Percentiles rank a stretch among this genome's conserved stretches.
phyloP scores from a whole-genome alignment of 2,797 vertebrate genomes.

The Sarcoramphus papa region DNA sequence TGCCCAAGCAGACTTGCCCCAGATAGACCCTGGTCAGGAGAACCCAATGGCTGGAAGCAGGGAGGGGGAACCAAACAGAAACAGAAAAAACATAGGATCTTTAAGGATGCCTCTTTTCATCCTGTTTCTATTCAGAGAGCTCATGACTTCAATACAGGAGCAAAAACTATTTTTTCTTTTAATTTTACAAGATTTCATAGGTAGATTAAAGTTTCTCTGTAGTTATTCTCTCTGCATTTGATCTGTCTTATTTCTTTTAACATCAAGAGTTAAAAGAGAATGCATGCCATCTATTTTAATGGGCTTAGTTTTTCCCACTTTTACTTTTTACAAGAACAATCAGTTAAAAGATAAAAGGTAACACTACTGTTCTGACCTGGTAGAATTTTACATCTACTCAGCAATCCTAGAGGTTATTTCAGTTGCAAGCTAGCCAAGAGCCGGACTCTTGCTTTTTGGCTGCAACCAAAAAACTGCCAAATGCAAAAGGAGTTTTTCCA shows the following conservation, averaged over 20 bases:
- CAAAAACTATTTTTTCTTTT: background rate
- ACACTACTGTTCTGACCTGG: background rate
- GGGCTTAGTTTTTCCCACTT: background rate
- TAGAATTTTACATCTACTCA: background rate
- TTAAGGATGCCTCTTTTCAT: background rate
- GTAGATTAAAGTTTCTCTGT: background rate
- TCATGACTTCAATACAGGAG: background rate
- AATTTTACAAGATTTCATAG: background rate
- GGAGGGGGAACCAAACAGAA: background rate
- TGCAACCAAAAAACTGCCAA: background rate
- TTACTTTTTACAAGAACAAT: background rate
- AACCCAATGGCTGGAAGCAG: background rate
- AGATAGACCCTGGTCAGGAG: background rate
- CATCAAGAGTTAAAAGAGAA: background rate
- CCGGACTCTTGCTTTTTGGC: background rate
- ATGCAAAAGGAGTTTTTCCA: background rate
- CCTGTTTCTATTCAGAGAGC: background rate
- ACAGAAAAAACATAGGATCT: background rate
- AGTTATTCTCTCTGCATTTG: background rate
- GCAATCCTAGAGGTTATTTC: background rate
- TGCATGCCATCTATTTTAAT: background rate
- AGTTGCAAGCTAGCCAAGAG: background rate
- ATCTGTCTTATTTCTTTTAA: background rate
- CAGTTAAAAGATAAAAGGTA: background rate
- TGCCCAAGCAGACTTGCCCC: background rate